Evolutionary conservation across 2,113 vertebrate genomes (phyloP).

Genomic region (Chaetops frenatus): DNA sequence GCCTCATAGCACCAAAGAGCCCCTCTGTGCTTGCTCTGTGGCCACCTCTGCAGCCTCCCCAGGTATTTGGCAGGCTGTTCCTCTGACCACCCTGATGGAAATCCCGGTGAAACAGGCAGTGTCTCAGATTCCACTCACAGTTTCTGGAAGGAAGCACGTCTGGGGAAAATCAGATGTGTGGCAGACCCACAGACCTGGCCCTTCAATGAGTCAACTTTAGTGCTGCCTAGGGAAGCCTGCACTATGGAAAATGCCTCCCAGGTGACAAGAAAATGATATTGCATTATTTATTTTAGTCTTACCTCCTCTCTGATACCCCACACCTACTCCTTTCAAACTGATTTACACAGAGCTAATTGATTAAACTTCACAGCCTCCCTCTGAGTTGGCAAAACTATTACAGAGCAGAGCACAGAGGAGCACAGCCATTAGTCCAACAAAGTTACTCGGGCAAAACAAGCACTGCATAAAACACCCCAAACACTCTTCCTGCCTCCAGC

Average conservation of each 20-base stretch:
- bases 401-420: background rate
- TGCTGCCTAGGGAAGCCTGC: background rate
- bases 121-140: background rate
- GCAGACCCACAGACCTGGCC: background rate
- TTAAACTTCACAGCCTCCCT: conserved; percentile 6
- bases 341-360: conserved; percentile 39
- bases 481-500: background rate
- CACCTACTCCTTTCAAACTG: conserved; percentile 6
- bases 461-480: background rate
- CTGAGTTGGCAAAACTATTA: background rate
- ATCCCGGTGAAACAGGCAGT: background rate
- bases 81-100: conserved; percentile 23
- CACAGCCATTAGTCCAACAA: background rate
- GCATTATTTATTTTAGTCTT: background rate
- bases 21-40: background rate
- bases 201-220: conserved; percentile 23
- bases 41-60: background rate
- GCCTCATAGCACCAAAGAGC: background rate
- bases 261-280: background rate
- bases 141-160: conserved; percentile 29
- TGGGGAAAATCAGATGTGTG: conserved; percentile 15
- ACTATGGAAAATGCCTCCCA: background rate
- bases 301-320: background rate
- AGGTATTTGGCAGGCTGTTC: background rate
- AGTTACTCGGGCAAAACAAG: background rate